These are phyloP conservation scores for Linurgus olivaceus DNA, from an alignment of 2,797 vertebrate species.

Conservation along the genomic window DNA sequence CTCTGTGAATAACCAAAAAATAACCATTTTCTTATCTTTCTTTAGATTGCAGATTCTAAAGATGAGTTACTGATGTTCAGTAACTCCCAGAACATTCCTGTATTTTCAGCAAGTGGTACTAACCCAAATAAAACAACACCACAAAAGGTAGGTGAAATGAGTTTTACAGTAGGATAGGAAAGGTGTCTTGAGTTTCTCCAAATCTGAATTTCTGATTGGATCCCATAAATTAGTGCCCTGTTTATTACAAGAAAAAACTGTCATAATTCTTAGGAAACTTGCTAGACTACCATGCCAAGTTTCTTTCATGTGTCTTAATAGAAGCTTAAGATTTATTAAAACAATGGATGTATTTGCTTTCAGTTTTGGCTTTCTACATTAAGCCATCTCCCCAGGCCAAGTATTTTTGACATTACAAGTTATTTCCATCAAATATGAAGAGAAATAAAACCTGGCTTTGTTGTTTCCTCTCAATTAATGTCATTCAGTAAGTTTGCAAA, in stretches of 20 bases:
- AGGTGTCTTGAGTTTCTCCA: background rate
- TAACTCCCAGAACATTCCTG: constrained; percentile 69
- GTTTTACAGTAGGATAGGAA: background rate
- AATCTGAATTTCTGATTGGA: background rate
- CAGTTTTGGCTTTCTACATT: background rate
- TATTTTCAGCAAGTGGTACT: constrained; percentile 65
- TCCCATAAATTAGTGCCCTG: background rate
- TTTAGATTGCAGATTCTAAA: constrained; percentile 85
- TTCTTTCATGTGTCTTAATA: background rate
- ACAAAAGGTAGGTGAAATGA: constrained; percentile 58
- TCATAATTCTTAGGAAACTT: background rate
- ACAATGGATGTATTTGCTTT: background rate
- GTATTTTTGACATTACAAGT: background rate
- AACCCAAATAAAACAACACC: constrained; percentile 63
- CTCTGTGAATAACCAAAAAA: background rate
- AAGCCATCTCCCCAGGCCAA: background rate
- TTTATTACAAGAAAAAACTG: background rate
- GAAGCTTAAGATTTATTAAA: background rate
- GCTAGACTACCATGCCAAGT: background rate
- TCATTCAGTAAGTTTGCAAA: background rate
- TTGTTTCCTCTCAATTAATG: background rate
- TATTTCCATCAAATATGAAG: background rate
- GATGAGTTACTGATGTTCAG: constrained; percentile 83
- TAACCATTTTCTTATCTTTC: background rate
- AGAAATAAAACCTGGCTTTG: background rate